These are phyloP conservation scores for Phymorhynchus buccinoides DNA, from an alignment of 1,140 invertebrate species.

Conservation along the genomic window DNA sequence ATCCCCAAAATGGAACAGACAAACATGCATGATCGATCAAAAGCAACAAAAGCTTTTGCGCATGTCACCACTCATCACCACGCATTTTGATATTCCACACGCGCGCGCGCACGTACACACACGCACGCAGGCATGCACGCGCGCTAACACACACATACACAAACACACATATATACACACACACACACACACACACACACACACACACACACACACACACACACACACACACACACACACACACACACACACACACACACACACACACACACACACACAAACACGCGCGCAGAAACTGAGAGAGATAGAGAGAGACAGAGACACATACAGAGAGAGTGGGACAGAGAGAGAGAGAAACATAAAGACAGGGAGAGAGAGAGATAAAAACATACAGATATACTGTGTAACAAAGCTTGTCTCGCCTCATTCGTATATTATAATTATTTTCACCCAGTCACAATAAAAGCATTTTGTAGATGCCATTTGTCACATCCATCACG, in stretches of 20 bases:
- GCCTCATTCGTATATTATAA: too few relatives aligned
- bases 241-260: background rate
- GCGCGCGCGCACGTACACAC: background rate
- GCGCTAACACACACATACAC: background rate
- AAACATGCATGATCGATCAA: too few relatives aligned
- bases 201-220: background rate
- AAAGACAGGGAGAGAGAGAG: conserved; percentile 3
- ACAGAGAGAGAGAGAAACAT: background rate
- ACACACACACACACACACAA: background rate
- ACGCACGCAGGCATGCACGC: conserved; percentile 4
- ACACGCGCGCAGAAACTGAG: background rate
- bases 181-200: background rate
- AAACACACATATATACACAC: background rate
- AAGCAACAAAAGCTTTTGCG: too few relatives aligned
- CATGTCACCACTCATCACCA: too few relatives aligned
- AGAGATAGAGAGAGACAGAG: background rate
- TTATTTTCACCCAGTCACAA: too few relatives aligned
- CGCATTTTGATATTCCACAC: too few relatives aligned
- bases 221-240: background rate
- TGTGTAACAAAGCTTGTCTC: too few relatives aligned
- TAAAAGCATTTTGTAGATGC: too few relatives aligned
- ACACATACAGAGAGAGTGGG: background rate
- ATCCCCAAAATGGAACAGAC: too few relatives aligned
- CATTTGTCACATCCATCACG: too few relatives aligned
- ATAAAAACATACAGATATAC: background rate